These are phyloP conservation scores for Cryptocheilus praepositus DNA, from an alignment of 2,888 invertebrate species.

Conservation along the genomic window DNA sequence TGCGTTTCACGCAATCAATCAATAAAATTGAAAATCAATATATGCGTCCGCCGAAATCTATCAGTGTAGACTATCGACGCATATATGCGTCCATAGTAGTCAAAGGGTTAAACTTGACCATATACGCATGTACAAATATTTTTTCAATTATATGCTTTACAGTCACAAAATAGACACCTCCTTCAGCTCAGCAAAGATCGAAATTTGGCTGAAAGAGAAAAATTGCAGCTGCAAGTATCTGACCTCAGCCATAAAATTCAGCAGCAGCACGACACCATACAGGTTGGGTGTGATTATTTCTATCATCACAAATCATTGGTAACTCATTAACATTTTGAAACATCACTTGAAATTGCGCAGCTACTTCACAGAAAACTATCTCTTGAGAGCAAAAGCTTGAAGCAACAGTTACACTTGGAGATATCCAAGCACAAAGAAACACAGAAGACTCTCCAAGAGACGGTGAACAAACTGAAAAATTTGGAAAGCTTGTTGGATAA, in stretches of 20 bases:
- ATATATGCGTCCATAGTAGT: too few species aligned
- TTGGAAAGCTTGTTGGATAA: slow-evolving; percentile 80
- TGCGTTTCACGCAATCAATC: too few species aligned
- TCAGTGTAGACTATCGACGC: too few species aligned
- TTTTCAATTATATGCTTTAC: slow-evolving; percentile 4
- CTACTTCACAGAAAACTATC: slow-evolving; percentile 82
- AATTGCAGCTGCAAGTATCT: slow-evolving; percentile 79
- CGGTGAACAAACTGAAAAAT: slow-evolving; percentile 79
- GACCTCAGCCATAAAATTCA: slow-evolving; percentile 71
- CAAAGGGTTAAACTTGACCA: background rate
- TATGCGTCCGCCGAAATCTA: too few species aligned
- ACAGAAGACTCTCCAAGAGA: slow-evolving; percentile 81
- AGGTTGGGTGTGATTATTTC: slow-evolving; percentile 59
- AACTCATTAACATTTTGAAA: background rate
- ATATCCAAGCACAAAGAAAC: slow-evolving; percentile 83
- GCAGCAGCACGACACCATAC: slow-evolving; percentile 73
- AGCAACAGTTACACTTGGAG: slow-evolving; percentile 83
- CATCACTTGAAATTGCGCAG: slow-evolving; percentile 59
- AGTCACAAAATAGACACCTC: slow-evolving; percentile 83
- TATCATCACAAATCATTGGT: background rate
- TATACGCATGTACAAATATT: background rate
- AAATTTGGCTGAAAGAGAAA: slow-evolving; percentile 85
- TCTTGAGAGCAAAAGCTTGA: slow-evolving; percentile 85
- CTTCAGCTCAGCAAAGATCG: slow-evolving; percentile 84
- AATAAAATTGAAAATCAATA: too few species aligned